Conservation (phyloP, 2,888 invertebrate species). For the Rhamphomyia laevipes region DNA sequence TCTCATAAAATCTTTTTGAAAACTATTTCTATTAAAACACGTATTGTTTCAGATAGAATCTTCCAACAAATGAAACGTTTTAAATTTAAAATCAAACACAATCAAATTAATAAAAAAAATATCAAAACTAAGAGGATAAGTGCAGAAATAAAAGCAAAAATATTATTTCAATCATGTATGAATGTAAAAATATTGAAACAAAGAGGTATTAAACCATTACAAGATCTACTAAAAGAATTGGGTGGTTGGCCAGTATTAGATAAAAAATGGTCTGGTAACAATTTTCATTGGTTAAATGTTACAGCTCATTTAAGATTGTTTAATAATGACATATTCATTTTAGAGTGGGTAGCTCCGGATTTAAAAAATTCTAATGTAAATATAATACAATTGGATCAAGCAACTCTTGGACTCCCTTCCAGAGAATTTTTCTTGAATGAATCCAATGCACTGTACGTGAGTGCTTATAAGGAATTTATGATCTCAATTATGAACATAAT, state of each 20-base stretch:
- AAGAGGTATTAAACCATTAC: slow-evolving; percentile 59
- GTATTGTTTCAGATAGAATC: no score
- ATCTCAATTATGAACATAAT: slow-evolving; percentile 58
- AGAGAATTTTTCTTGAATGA: slow-evolving; percentile 65
- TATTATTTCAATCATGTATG: slow-evolving; percentile 77
- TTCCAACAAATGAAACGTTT: neutral
- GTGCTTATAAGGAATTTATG: slow-evolving; percentile 72
- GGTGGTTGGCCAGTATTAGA: slow-evolving; percentile 84
- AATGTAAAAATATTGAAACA: slow-evolving; percentile 60
- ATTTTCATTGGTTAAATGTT: slow-evolving; percentile 61
- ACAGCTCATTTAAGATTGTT: slow-evolving; percentile 63
- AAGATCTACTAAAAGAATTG: slow-evolving; percentile 53
- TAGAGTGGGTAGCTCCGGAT: slow-evolving; percentile 85
- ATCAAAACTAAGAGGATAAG: neutral
- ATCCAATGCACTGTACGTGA: slow-evolving; percentile 46
- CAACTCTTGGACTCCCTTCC: slow-evolving; percentile 63
- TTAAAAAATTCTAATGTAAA: slow-evolving; percentile 86
- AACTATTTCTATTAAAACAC: no score
- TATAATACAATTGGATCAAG: slow-evolving; percentile 84
- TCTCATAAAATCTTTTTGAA: no score
- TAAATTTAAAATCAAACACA: neutral
- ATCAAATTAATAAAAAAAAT: neutral
- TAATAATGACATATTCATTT: slow-evolving; percentile 76
- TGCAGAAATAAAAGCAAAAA: slow-evolving; percentile 69
- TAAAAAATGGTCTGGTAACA: slow-evolving; percentile 48